Conservation (phyloP, 2,797 vertebrate genomes). For the Fundulus diaphanus region DNA sequence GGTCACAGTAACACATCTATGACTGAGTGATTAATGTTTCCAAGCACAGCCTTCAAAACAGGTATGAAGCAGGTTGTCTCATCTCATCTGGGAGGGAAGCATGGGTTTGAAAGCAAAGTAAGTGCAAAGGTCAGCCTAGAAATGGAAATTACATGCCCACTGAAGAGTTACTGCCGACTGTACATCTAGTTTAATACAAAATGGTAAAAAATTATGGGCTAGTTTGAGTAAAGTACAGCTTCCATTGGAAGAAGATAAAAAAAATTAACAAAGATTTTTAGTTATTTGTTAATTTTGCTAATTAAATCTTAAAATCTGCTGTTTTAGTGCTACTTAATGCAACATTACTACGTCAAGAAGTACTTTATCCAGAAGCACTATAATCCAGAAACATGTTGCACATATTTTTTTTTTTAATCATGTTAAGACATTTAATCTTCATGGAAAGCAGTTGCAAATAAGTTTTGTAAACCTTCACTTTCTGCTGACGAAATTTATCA, state of each 20-base stretch:
- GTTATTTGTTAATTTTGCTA: too few relatives aligned
- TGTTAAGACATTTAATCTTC: too few relatives aligned
- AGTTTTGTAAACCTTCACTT: too few relatives aligned
- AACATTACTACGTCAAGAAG: too few relatives aligned
- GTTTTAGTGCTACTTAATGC: too few relatives aligned
- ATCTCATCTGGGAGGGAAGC: not conserved
- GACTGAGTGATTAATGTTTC: not conserved
- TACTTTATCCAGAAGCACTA: too few relatives aligned
- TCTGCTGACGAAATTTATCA: too few relatives aligned
- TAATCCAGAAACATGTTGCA: too few relatives aligned
- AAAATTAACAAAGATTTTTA: too few relatives aligned
- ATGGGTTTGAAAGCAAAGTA: not conserved
- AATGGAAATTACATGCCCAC: not conserved
- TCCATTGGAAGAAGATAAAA: not conserved
- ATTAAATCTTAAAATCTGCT: too few relatives aligned
- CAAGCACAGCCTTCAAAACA: not conserved
- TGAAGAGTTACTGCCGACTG: not conserved
- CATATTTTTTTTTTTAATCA: too few relatives aligned
- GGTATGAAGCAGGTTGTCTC: not conserved
- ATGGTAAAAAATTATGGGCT: not conserved
- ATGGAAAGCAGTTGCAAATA: too few relatives aligned
- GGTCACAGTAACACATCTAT: constrained; percentile 3
- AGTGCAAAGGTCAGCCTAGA: not conserved
- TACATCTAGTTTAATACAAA: not conserved
- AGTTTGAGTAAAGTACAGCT: not conserved